Percentiles rank a stretch among this genome's conserved stretches.
Evolutionary conservation across 2,113 vertebrate species (phyloP).

Genomic region (Clarias batrachus): DNA sequence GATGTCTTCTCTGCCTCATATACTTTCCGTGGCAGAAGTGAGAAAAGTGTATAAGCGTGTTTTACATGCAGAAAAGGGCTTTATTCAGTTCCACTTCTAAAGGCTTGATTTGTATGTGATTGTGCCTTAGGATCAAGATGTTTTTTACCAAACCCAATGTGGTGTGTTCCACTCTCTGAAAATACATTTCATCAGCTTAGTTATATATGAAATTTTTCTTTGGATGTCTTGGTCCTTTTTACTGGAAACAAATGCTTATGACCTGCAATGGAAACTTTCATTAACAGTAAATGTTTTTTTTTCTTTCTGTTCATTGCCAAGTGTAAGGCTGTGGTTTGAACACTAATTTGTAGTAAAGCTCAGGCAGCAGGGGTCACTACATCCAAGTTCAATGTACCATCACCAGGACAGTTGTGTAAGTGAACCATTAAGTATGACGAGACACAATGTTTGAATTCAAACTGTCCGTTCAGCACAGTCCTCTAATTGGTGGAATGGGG

Average conservation of each 20-base stretch:
- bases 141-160: constrained; percentile 22
- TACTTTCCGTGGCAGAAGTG: constrained; percentile 16
- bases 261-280: neutral
- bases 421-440: neutral
- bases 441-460: neutral
- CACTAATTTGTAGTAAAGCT: constrained; percentile 36
- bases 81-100: constrained; percentile 4
- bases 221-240: neutral
- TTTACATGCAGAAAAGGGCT: constrained; percentile 19
- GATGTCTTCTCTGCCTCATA: constrained; percentile 28
- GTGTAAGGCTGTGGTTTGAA: constrained; percentile 10
- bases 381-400: constrained; percentile 34
- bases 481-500: constrained; percentile 31
- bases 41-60: constrained; percentile 1
- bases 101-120: constrained; percentile 20
- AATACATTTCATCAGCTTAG: neutral
- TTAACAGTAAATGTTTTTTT: neutral
- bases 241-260: neutral
- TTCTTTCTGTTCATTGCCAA: neutral
- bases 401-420: constrained; percentile 9
- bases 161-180: neutral
- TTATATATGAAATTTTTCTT: neutral
- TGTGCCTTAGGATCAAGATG: constrained; percentile 6
- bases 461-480: neutral
- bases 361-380: constrained; percentile 40